Evolutionary conservation across 2,797 vertebrate genomes (phyloP).

Genomic region (Spinus olivaceus): DNA sequence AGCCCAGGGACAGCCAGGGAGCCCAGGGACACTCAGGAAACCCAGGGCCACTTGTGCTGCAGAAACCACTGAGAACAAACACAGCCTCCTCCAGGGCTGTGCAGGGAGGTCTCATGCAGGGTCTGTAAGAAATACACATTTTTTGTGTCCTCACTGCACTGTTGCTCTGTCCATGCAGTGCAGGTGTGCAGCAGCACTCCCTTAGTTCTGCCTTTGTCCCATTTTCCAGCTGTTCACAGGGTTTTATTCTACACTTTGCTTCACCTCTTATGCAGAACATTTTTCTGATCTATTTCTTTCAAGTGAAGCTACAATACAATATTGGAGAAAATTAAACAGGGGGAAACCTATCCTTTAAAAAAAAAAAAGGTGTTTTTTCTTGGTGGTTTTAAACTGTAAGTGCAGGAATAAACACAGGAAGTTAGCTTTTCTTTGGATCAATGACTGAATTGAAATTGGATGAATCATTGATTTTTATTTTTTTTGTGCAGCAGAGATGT

Average conservation of each 20-base stretch:
- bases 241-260: background rate
- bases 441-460: background rate
- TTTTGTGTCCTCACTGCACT: background rate
- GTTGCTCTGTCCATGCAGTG: background rate
- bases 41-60: background rate
- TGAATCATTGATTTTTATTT: background rate
- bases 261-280: background rate
- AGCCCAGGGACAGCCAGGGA: no score
- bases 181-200: background rate
- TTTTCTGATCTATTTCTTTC: background rate
- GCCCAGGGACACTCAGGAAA: no score
- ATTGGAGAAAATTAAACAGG: background rate
- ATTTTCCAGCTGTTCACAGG: background rate
- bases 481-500: background rate
- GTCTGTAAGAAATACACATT: background rate
- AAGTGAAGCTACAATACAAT: background rate
- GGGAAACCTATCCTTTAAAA: background rate
- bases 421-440: background rate
- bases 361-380: background rate
- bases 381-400: background rate
- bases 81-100: background rate
- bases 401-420: background rate
- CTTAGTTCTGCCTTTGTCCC: background rate
- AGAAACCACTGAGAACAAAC: background rate
- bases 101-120: background rate